Evolutionary conservation across 2,888 invertebrate genomes (phyloP).

Genomic region (Urechis unicinctus): DNA sequence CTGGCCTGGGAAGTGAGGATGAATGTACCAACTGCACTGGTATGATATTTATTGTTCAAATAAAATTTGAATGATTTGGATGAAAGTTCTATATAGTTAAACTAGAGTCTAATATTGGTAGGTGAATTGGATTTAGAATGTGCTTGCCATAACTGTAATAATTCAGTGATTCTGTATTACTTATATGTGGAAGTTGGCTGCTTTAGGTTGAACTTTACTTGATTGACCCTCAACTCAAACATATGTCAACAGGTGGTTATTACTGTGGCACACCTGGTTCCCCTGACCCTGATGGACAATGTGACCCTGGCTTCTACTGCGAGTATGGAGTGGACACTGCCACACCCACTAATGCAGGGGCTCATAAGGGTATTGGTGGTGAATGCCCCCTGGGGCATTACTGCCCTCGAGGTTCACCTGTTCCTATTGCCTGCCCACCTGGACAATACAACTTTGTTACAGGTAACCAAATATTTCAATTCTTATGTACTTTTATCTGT

Average conservation of each 20-base stretch:
- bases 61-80: no score
- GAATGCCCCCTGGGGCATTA: constrained; percentile 36
- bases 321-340: constrained; percentile 35
- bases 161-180: no score
- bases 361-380: constrained; percentile 30
- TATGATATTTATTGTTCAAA: no score
- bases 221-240: no score
- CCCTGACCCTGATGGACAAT: constrained; percentile 31
- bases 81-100: no score
- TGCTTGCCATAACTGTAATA: no score
- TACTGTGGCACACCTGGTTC: constrained; percentile 39
- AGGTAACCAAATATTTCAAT: constrained; percentile 22
- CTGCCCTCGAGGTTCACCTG: constrained; percentile 35
- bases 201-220: no score
- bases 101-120: no score
- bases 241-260: constrained; percentile 34
- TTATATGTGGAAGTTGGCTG: no score
- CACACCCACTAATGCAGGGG: constrained; percentile 22
- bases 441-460: constrained; percentile 32
- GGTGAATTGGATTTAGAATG: no score
- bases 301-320: constrained; percentile 42
- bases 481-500: neutral
- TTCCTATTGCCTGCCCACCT: constrained; percentile 30
- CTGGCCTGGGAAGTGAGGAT: constrained; percentile 28
- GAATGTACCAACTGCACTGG: constrained; percentile 43